Evolutionary conservation across 2,113 vertebrate species (phyloP), one percentile per base, ranked within the genome.

Genomic region (Neotoma lepida): DNA sequence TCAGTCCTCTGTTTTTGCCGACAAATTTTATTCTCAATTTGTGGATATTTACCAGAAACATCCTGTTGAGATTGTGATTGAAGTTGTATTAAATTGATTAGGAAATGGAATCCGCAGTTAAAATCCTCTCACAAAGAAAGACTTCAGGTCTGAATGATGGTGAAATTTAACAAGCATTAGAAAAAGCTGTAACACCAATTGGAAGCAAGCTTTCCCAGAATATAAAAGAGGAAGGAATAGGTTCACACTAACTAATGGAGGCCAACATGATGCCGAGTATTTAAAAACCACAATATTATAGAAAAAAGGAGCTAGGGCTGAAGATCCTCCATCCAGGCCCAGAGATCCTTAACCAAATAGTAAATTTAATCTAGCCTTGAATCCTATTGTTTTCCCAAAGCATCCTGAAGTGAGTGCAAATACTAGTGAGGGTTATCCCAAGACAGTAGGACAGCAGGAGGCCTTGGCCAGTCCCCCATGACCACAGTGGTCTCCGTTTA

Each of bases 11-110:
- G 35, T 44, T 63, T 89, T 86, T 71, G 44, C 73, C 44, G 51
- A 61, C 76, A 70, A 46, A 95, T 78, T 89, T 95, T 63, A 51
- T 30, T 56, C 28, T 92, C 51, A 93, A 71, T 39, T 73, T 54
- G 15, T 80, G n/a, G 84, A 71, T 89, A 51, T 93, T 77, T 78
- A 70, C 54, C 35, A 39, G 14, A 77, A 64, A 93, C 44, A 64
- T 86, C 71, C 86, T 73, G 63, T 89, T 86, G 71, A 76, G 87
- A 86, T 44, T 93, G 88, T 86, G 71, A 93, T 64, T 93, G 86
- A 78, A 80, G 77, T 44, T 93, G 22, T 81, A 39, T 81, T 86
- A 66, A 73, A 54, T 71, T 44, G 8, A n/a, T 92, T 85, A 89
- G 68, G 56, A 88, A 76, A 78, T 89, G 84, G 22, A 89, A 78